Evolutionary conservation across 2,113 vertebrate species (phyloP), one percentile per base, ranked within the genome.

Genomic region (Synchiropus splendidus): DNA sequence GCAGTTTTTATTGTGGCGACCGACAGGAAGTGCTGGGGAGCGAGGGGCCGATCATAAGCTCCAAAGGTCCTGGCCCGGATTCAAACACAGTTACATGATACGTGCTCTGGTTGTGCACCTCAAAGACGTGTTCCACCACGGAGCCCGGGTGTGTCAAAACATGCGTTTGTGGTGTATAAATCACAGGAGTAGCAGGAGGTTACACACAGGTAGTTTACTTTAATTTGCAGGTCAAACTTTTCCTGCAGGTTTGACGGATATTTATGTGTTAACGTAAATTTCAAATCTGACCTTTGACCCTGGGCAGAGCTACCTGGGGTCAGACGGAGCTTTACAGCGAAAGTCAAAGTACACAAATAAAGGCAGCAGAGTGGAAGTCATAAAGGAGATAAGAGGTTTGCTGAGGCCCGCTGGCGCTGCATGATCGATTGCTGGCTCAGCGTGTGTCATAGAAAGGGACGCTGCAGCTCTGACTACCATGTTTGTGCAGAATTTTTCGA

Each of bases 311-410:
- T 27, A 11, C 16, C 17, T 16, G 31, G 42, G 43, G 32, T 32
- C 32, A 13, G 43, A 45, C 32, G 16, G 43, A 10, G 43, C 32
- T 45, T 35, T 35, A 45, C 17, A 32, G 43, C 17, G 43, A 45
- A 45, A 45, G 32, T 45, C 43, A 45, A 45, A 45, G 43, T 45
- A 45, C 43, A 45, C 43, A 45, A 45, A 45, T 45, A 35, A 45
- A 45, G 43, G 21, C n/a, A n/a, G n/a, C n/a, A n/a, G n/a, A n/a
- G 21, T 27, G 21, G 43, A 45, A 45, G 43, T 35, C 32, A 18
- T 45, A 45, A 45, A 45, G 42, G 15, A 44, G 43, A 45, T 45
- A 45, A 45, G 43, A 31, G 15, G 31, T 1, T 9, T 8, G 16
- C 43, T 45, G 14, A 35, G 18, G 32, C 31, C 43, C 14, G n/a